phyloP scores from a whole-genome alignment of 2,113 vertebrate species.

The Brachirus orientalis region DNA sequence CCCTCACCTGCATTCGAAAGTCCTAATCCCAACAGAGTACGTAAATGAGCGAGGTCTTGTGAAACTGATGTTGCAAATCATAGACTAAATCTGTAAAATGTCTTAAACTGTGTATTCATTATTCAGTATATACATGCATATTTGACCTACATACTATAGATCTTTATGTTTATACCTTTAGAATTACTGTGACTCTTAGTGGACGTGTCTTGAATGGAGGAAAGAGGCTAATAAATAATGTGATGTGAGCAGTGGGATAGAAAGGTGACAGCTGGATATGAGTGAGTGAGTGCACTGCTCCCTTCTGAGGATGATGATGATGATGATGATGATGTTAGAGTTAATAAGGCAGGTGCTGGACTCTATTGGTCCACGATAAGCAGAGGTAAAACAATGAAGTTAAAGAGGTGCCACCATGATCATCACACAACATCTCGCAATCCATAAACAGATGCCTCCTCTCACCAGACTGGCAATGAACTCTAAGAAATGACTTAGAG shows the following conservation, averaged over 20 bases:
- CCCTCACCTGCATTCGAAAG: not conserved
- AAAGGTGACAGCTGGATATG: slow-evolving; percentile 37
- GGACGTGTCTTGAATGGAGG: too few species aligned
- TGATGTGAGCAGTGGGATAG: slow-evolving; percentile 7
- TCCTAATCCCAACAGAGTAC: not conserved
- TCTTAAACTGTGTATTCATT: too few species aligned
- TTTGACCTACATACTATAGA: too few species aligned
- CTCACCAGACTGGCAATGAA: not conserved
- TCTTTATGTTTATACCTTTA: not conserved
- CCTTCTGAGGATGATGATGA: slow-evolving; percentile 3
- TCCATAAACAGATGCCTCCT: not conserved
- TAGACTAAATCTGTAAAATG: too few species aligned
- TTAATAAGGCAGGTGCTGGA: slow-evolving; percentile 23
- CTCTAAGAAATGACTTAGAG: not conserved
- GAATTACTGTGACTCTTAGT: slow-evolving; percentile 3
- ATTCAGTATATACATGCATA: too few species aligned
- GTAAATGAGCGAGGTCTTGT: too few species aligned
- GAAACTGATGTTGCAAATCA: too few species aligned
- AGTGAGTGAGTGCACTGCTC: not conserved
- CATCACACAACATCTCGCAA: slow-evolving; percentile 1
- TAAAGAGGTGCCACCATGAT: slow-evolving; percentile 1
- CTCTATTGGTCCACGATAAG: slow-evolving; percentile 4
- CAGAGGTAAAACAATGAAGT: not conserved
- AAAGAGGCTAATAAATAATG: slow-evolving; percentile 27
- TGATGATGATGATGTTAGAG: slow-evolving; percentile 5